phyloP scores from a whole-genome alignment of 1,140 invertebrate species.

The Pogonomyrmex barbatus region DNA sequence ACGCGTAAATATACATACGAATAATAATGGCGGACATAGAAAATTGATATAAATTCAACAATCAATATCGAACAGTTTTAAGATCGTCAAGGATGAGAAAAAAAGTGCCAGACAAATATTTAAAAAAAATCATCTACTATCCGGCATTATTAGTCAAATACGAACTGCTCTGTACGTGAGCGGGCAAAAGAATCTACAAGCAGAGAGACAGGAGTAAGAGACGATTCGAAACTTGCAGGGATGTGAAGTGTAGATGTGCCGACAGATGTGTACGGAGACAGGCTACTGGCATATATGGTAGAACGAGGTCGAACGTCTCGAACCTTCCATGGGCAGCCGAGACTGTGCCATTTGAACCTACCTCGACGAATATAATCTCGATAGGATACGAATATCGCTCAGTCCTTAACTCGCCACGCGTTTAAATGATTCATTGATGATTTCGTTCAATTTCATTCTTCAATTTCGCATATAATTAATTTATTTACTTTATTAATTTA shows the following conservation, averaged over 20 bases:
- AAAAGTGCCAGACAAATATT: not conserved
- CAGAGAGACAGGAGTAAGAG: conserved; percentile 1
- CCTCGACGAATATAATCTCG: conserved; percentile 19
- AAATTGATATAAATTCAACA: not conserved
- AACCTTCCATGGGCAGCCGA: conserved; percentile 62
- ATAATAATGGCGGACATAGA: not conserved
- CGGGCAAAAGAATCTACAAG: conserved; percentile 4
- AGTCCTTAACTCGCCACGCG: too few species aligned
- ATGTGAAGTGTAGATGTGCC: conserved; percentile 37
- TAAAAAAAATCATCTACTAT: not conserved
- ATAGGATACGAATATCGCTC: conserved; percentile 18
- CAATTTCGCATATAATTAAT: not conserved
- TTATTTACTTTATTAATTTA: too few species aligned
- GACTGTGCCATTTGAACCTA: conserved; percentile 43
- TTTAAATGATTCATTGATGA: not conserved
- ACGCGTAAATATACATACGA: not conserved
- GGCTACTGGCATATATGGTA: conserved; percentile 51
- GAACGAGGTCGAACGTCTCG: conserved; percentile 76
- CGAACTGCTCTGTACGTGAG: not conserved
- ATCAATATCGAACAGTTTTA: not conserved
- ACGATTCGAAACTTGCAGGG: conserved; percentile 38
- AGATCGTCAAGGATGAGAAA: too few species aligned
- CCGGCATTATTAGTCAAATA: not conserved
- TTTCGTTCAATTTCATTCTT: not conserved
- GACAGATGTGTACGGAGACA: conserved; percentile 48